Evolutionary conservation across 1,140 invertebrate genomes (phyloP), one percentile per base, ranked within the genome.

Genomic region (Apis cerana): DNA sequence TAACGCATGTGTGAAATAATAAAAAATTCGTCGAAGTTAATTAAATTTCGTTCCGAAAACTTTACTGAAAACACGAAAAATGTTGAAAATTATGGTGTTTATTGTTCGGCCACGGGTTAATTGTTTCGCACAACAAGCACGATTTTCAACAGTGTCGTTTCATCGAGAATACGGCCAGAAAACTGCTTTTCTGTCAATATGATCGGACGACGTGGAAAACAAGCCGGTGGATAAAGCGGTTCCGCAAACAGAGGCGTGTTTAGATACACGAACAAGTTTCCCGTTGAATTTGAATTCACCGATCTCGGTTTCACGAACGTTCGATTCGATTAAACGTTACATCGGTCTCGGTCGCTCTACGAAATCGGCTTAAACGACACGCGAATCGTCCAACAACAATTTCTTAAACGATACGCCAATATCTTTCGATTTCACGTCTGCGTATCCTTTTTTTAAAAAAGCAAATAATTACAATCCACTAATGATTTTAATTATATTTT

Each of bases 231-330:
- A 75, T 76, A 65, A 75, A 75, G 58, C 33, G 54, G 43, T 5
- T 27, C n/a, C 8, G 33, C 52, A 56, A 68, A 56, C 75, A 77
- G 54, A 68, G 21, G n/a, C n/a, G 1, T 64, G 74, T 75, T 75
- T 75, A 75, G 74, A 75, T 52, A 75, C 74, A 75, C 75, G 33
- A 50, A 58, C 75, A 68, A 77, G 64, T 68, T 23, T 50, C 75
- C 54, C 75, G 52, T 77, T 52, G 64, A 68, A 68, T 77, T 77
- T 68, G 33, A 68, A 52, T 58, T 67, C 12, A 21, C 33, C 33
- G 15, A 19, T 15, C 64, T 54, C 33, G 64, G 64, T 33, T 77
- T 68, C 68, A 52, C 27, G 15, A 56, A 48, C 33, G 52, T 58
- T n/a, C 64, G 52, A 77, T 68, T 77, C 75, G 67, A 67, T 77